Evolutionary conservation across 2,113 vertebrate genomes (phyloP), one percentile per base, ranked within the genome.

Genomic region (Sprattus sprattus): DNA sequence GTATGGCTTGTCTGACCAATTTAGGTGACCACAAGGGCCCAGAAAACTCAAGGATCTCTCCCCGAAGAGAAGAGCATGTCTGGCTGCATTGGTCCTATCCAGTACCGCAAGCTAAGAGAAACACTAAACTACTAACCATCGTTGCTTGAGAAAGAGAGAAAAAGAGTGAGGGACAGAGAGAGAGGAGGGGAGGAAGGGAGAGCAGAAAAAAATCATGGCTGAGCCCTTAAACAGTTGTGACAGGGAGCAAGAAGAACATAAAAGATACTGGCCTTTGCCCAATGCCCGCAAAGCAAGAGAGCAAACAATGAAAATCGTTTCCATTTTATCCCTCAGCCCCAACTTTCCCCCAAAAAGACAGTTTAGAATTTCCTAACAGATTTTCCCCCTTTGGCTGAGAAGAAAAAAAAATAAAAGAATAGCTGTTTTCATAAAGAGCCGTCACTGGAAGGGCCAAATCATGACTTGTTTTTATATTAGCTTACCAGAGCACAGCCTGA

Each of bases 1-100:
- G 81, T 44, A 67, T 84, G 88, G 88, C 86, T 81, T 22, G 80
- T 80, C 80, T 85, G 90, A 89, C 90, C 86, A 88, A 90, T 89
- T 90, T 85, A 54, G 85, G 89, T 67, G 83, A 88, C 88, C 84
- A 87, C 83, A 85, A 84, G 83, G 85, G 83, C 85, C 81, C 22
- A 82, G 85, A 82, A 84, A 85, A 86, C 85, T 83, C 82, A 22
- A 57, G 28, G 84, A 32, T n/a, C 81, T 85, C 83, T 84, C 81
- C 83, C 82, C 81, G 82, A 85, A 85, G 81, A 87, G 82, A 81
- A 10, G 64, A 15, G 32, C 49, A 44, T 52, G 49, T 82, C 28
- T 83, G 49, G 75, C 28, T 25, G 54, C 25, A 15, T 44, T 18
- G 25, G 46, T 85, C n/a, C 8, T 82, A 44, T 20, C 9, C 67